Percentiles rank a stretch among this genome's conserved stretches.
phyloP scores from a whole-genome alignment of 2,888 invertebrate genomes.

The Ernsta delagoae region DNA sequence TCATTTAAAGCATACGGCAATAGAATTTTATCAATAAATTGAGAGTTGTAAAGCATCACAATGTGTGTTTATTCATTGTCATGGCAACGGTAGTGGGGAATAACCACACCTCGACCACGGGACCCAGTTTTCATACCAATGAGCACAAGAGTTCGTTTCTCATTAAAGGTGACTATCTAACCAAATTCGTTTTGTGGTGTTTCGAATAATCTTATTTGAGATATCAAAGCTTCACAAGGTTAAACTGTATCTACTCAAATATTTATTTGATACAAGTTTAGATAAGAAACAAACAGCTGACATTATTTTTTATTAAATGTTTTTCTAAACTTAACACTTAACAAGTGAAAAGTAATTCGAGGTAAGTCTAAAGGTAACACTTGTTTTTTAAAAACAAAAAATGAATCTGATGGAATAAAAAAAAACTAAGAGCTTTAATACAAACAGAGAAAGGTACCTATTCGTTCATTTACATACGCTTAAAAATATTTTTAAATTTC shows the following conservation, averaged over 20 bases:
- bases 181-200: not conserved
- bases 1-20: slow-evolving; percentile 29
- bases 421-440: too few species aligned
- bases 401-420: not conserved
- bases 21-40: slow-evolving; percentile 75
- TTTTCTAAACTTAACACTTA: not conserved
- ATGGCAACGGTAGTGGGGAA: slow-evolving; percentile 64
- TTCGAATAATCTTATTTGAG: not conserved
- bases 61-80: slow-evolving; percentile 73
- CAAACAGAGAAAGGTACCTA: too few species aligned
- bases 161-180: not conserved
- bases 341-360: not conserved
- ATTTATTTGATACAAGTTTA: too few species aligned
- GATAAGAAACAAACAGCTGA: too few species aligned
- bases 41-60: slow-evolving; percentile 53
- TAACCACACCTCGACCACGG: slow-evolving; percentile 68
- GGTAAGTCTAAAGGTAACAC: not conserved
- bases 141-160: slow-evolving; percentile 23
- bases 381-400: not conserved
- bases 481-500: not conserved
- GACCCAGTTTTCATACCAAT: slow-evolving; percentile 56
- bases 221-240: not conserved
- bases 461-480: too few species aligned
- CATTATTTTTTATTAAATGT: too few species aligned
- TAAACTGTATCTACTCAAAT: not conserved